phyloP scores from a whole-genome alignment of 1,140 invertebrate genomes.

The Tetranychus cinnabarinus region DNA sequence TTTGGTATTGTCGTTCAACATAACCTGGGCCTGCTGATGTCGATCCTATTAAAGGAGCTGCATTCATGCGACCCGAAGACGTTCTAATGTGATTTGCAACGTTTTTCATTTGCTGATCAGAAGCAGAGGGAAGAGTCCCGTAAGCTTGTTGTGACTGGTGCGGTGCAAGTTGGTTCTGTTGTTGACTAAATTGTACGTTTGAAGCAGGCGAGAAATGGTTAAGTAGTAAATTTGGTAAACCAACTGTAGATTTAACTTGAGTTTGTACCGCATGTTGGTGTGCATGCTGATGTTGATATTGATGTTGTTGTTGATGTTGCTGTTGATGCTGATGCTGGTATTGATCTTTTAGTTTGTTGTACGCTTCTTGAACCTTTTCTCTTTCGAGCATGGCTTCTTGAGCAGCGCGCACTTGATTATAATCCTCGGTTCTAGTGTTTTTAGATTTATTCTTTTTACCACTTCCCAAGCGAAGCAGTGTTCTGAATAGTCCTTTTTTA shows the following conservation, averaged over 20 bases:
- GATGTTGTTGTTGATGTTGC: conserved; percentile 9
- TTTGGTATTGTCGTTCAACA: too few relatives aligned
- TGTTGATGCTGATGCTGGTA: conserved; percentile 9
- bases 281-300: too few relatives aligned
- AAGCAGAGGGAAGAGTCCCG: neutral
- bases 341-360: conserved; percentile 21
- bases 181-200: too few relatives aligned
- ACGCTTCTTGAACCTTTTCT: conserved; percentile 24
- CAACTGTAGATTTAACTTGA: neutral
- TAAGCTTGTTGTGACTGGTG: too few relatives aligned
- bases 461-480: conserved; percentile 6
- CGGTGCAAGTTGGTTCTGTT: too few relatives aligned
- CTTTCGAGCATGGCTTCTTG: conserved; percentile 8
- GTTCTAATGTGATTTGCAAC: neutral
- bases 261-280: neutral
- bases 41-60: neutral
- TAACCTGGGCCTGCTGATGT: neutral
- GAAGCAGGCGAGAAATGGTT: too few relatives aligned
- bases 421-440: neutral
- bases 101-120: neutral
- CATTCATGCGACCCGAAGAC: neutral
- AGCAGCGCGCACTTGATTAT: neutral
- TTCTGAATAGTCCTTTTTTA: conserved; percentile 10
- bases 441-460: conserved; percentile 2
- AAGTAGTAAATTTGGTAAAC: neutral